Percentiles rank a stretch among this genome's conserved stretches.
Conservation (phyloP, 2,113 vertebrate genomes). For the Todiramphus chloris region DNA sequence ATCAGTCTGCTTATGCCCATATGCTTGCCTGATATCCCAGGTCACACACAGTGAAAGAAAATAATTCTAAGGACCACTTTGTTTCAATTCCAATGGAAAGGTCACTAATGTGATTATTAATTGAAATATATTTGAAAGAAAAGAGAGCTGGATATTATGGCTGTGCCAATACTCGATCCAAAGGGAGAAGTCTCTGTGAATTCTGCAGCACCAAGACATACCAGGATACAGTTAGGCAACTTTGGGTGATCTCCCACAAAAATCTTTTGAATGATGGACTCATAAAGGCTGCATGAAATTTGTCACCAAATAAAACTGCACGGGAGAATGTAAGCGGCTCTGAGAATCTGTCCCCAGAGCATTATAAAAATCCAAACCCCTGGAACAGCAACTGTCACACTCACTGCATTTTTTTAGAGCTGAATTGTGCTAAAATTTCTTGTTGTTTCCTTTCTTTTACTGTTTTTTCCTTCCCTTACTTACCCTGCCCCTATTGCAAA, state of each 20-base stretch:
- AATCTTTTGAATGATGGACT: background rate
- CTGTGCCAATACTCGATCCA: background rate
- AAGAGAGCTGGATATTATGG: background rate
- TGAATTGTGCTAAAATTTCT: background rate
- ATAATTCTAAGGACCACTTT: background rate
- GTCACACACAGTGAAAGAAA: background rate
- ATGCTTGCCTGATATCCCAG: background rate
- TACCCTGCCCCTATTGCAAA: background rate
- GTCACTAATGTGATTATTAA: background rate
- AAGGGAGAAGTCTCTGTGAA: background rate
- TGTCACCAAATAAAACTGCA: background rate
- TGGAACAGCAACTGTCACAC: background rate
- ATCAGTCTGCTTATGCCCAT: background rate
- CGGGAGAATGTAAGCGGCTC: background rate
- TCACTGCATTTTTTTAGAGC: background rate
- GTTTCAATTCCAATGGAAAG: background rate
- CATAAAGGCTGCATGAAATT: background rate
- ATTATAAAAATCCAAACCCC: background rate
- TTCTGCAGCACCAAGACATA: background rate
- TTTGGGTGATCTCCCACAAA: background rate
- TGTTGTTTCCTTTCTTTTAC: background rate
- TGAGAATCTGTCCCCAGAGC: background rate
- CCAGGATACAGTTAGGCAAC: background rate
- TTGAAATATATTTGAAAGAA: background rate
- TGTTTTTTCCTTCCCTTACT: background rate